A percentile compares a stretch with the other conserved stretches of the same genome.
phyloP scores from a whole-genome alignment of 1,140 invertebrate genomes.

The Apis cerana region DNA sequence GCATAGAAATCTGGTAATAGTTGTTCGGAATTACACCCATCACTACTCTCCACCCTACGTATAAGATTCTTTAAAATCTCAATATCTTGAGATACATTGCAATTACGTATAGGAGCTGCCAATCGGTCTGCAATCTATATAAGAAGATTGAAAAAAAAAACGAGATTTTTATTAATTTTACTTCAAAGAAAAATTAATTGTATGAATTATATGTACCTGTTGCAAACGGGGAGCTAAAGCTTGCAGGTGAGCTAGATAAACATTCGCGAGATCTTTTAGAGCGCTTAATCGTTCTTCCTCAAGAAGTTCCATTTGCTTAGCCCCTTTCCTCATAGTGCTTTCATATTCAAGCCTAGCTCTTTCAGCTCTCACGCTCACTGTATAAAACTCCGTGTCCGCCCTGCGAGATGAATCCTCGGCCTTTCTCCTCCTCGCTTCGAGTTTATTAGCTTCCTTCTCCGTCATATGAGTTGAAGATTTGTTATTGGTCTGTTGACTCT shows the following conservation, averaged over 20 bases:
- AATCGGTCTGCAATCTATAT: constrained; percentile 86
- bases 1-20: constrained; percentile 96
- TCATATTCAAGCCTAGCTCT: constrained; percentile 95
- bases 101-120: constrained; percentile 85
- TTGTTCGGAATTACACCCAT: constrained; percentile 84
- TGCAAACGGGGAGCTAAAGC: constrained; percentile 88
- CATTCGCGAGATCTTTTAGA: constrained; percentile 89
- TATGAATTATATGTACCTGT: constrained; percentile 63
- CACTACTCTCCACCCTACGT: constrained; percentile 79
- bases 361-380: constrained; percentile 93
- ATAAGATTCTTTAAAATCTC: constrained; percentile 84
- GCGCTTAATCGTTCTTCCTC: constrained; percentile 94
- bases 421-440: constrained; percentile 94
- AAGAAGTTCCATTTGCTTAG: constrained; percentile 88
- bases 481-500: constrained; percentile 76
- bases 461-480: constrained; percentile 79
- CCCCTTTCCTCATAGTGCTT: constrained; percentile 90
- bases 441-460: constrained; percentile 88
- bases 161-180: no score
- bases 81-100: constrained; percentile 89
- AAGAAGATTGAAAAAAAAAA: no score
- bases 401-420: constrained; percentile 94
- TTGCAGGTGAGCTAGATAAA: constrained; percentile 89
- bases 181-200: no score
- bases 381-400: constrained; percentile 96